Percentiles rank a stretch among this genome's conserved stretches.
These are phyloP conservation scores for Rallus crepitans DNA, from an alignment of 2,797 vertebrate genomes.

Conservation along the genomic window DNA sequence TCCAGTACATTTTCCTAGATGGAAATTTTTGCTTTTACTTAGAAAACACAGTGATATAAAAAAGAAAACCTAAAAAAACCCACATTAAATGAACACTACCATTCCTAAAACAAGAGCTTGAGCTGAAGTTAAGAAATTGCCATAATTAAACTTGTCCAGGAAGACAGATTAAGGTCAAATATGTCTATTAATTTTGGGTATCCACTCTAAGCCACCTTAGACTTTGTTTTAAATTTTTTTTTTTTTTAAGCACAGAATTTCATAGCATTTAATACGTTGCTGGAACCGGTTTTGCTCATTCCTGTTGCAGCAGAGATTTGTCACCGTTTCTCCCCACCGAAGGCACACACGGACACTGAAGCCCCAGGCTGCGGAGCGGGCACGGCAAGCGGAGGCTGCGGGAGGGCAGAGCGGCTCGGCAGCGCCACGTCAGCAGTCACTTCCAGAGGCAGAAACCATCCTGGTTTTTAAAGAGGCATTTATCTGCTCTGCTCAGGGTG, in stretches of 20 bases:
- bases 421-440: background rate
- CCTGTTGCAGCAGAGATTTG: background rate
- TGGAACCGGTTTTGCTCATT: background rate
- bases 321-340: background rate
- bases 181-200: constrained; percentile 57
- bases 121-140: constrained; percentile 52
- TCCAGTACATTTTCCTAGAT: background rate
- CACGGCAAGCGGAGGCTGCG: background rate
- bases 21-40: background rate
- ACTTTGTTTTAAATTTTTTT: background rate
- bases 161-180: constrained; percentile 70
- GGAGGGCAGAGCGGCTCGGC: background rate
- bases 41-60: background rate
- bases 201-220: background rate
- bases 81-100: background rate
- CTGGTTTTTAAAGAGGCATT: background rate
- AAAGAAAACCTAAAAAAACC: background rate
- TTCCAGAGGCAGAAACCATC: background rate
- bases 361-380: fast-evolving
- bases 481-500: background rate
- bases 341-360: too few relatives aligned
- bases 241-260: background rate
- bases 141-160: constrained; percentile 66
- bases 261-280: background rate
- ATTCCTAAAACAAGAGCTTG: constrained; percentile 9